Evolutionary conservation across 2,888 invertebrate species (phyloP).

Genomic region (Drosophila limbata): DNA sequence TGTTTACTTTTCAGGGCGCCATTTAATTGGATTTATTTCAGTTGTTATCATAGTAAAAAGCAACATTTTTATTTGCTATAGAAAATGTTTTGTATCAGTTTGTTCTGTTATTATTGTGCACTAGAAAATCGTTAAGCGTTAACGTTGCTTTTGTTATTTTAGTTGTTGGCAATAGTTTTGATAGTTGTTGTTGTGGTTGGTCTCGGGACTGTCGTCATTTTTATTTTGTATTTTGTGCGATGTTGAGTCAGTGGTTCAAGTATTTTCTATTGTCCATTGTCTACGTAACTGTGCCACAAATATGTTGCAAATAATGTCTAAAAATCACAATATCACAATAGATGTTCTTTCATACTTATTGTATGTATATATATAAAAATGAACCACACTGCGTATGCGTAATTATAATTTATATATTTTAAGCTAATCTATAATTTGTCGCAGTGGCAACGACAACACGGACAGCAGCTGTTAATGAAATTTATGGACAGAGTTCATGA

Average conservation of each 20-base stretch:
- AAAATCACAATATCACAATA: conserved; percentile 38
- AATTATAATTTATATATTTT: conserved; percentile 70
- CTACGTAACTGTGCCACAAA: conserved; percentile 53
- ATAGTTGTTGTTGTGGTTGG: conserved; percentile 23
- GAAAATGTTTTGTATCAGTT: conserved; percentile 15
- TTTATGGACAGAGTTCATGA: conserved; percentile 77
- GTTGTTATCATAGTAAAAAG: conserved; percentile 21
- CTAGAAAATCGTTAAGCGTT: conserved; percentile 72
- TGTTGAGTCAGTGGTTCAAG: conserved; percentile 66
- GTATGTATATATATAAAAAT: not conserved
- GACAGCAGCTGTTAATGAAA: conserved; percentile 75
- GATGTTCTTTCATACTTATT: not conserved
- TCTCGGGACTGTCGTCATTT: conserved; percentile 51
- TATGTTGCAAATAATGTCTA: conserved; percentile 17
- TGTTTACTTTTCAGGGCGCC: conserved; percentile 19
- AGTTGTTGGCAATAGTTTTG: conserved; percentile 26
- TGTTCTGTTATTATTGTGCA: conserved; percentile 48
- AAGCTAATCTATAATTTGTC: conserved; percentile 71
- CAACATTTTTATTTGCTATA: conserved; percentile 2
- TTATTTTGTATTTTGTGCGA: conserved; percentile 51
- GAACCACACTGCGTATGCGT: conserved; percentile 57
- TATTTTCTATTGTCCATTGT: conserved; percentile 68
- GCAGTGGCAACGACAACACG: conserved; percentile 47
- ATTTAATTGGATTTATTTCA: conserved; percentile 49
- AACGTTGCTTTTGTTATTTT: conserved; percentile 47